Evolutionary conservation across 2,797 vertebrate species (phyloP).

Genomic region (Eulemur coronatus): DNA sequence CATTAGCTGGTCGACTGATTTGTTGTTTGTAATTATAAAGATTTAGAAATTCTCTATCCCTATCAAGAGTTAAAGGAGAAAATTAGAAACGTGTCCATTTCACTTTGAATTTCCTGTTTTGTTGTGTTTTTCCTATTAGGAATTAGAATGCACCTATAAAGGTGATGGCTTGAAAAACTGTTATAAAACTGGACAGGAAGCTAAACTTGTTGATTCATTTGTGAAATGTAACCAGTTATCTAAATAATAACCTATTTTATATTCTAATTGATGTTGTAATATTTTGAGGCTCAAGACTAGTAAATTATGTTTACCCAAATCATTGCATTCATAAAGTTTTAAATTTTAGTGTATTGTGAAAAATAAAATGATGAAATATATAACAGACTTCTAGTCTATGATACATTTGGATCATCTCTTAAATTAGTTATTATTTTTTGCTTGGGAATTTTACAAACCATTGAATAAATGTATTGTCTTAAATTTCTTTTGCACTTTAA

Average conservation of each 20-base stretch:
- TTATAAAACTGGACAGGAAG: not conserved
- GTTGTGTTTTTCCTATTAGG: not conserved
- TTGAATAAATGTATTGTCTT: not conserved
- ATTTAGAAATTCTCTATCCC: not conserved
- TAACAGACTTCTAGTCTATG: not conserved
- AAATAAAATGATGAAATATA: not conserved
- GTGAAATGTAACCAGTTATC: not conserved
- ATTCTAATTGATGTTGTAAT: not conserved
- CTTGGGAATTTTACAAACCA: not conserved
- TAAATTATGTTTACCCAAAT: not conserved
- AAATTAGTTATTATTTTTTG: not conserved
- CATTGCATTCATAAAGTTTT: not conserved
- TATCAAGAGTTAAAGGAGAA: not conserved
- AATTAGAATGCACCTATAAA: not conserved
- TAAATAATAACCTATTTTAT: not conserved
- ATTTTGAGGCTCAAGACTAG: not conserved
- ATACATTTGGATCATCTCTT: not conserved
- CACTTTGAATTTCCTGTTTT: not conserved
- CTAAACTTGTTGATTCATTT: not conserved
- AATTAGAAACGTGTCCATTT: not conserved
- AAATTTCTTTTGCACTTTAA: conserved; percentile 25
- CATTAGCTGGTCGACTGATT: not conserved
- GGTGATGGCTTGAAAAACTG: not conserved
- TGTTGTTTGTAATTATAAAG: not conserved
- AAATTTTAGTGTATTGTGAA: not conserved